Evolutionary conservation across 2,888 invertebrate genomes (phyloP).

Genomic region (Andrena marginata): DNA sequence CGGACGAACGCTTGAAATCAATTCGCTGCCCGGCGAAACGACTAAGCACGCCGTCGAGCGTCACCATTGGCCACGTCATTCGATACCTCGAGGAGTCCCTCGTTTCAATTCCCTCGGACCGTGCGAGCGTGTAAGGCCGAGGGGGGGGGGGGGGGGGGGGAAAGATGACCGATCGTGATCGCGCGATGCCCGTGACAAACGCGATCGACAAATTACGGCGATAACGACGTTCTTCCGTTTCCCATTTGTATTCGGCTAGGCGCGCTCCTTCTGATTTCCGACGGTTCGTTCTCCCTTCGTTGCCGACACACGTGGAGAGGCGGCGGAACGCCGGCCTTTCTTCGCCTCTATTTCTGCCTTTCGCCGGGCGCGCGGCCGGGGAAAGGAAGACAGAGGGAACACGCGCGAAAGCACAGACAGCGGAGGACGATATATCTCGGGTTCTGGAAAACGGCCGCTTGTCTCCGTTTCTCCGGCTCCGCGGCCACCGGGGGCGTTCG

Average conservation of each 20-base stretch:
- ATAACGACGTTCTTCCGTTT: constrained; percentile 57
- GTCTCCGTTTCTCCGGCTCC: constrained; percentile 51
- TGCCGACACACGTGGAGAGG: constrained; percentile 19
- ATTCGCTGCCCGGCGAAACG: not conserved
- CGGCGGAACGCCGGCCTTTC: constrained; percentile 8
- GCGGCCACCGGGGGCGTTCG: constrained; percentile 12
- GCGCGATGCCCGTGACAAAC: constrained; percentile 34
- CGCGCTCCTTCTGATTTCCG: constrained; percentile 47
- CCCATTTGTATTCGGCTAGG: constrained; percentile 46
- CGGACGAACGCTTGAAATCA: not conserved
- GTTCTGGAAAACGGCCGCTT: constrained; percentile 33
- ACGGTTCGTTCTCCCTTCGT: constrained; percentile 10
- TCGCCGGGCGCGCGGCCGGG: constrained; percentile 11
- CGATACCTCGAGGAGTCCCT: not conserved
- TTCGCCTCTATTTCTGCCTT: constrained; percentile 2
- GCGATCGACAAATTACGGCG: constrained; percentile 53
- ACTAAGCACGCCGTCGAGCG: not conserved
- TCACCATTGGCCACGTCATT: not conserved
- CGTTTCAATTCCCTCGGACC: constrained; percentile 22
- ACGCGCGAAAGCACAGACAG: constrained; percentile 10
- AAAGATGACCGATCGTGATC: constrained; percentile 39
- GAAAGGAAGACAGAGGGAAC: not conserved
- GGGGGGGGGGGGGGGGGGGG: too few species aligned
- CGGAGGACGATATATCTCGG: constrained; percentile 44
- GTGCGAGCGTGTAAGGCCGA: too few species aligned